A percentile compares a stretch with the other conserved stretches of the same genome.
Evolutionary conservation across 2,888 invertebrate genomes (phyloP).

Genomic region (Erebia palarica): DNA sequence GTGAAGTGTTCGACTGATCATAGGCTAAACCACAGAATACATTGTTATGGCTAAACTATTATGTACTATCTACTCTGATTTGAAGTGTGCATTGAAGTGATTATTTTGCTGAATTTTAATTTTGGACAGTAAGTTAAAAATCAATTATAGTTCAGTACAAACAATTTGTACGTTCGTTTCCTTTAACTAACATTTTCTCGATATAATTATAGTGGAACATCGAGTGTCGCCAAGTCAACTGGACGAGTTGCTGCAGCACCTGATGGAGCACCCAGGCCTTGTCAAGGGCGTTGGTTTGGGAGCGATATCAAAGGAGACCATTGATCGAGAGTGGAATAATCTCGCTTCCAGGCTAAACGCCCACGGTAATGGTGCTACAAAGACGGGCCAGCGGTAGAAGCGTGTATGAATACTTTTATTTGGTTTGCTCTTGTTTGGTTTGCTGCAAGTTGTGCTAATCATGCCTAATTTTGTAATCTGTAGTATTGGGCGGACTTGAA

Average conservation of each 20-base stretch:
- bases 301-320: background rate
- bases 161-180: background rate
- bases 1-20: no score
- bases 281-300: background rate
- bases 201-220: background rate
- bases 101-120: no score
- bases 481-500: background rate
- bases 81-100: no score
- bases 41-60: no score
- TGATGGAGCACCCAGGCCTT: background rate
- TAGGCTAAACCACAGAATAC: no score
- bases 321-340: background rate
- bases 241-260: constrained; percentile 1
- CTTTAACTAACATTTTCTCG: background rate
- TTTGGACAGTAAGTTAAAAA: background rate
- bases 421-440: background rate
- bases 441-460: background rate
- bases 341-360: background rate
- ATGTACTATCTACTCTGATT: no score
- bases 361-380: background rate
- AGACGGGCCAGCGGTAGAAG: constrained; percentile 1
- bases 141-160: background rate
- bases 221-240: background rate
- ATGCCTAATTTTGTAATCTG: constrained; percentile 2
- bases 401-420: constrained; percentile 1